Percentiles rank a stretch among this genome's conserved stretches.
Conservation (phyloP, 2,888 invertebrate species). For the Parascotia fuliginaria region DNA sequence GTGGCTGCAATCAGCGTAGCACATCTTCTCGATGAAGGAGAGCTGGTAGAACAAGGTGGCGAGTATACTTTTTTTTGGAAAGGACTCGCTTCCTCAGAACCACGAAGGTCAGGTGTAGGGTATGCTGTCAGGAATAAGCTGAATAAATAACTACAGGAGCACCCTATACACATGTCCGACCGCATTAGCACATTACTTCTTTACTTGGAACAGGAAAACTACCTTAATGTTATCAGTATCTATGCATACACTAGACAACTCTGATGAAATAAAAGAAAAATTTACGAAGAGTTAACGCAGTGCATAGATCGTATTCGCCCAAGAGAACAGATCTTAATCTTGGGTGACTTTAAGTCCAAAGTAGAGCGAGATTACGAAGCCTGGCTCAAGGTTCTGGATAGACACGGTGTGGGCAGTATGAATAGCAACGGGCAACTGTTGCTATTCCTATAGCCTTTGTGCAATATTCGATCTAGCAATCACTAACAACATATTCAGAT, state of each 20-base stretch:
- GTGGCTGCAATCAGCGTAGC: too few relatives aligned
- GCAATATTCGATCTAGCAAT: constrained; percentile 28
- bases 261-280: not conserved
- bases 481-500: constrained; percentile 39
- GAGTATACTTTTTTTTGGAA: too few relatives aligned
- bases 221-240: not conserved
- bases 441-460: constrained; percentile 35
- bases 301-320: not conserved
- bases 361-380: not conserved
- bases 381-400: constrained; percentile 22
- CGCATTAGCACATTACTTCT: not conserved
- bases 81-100: too few relatives aligned
- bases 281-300: not conserved
- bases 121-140: too few relatives aligned
- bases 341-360: not conserved
- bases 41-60: too few relatives aligned
- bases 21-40: too few relatives aligned
- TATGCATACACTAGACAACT: not conserved
- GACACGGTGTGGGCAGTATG: constrained; percentile 16
- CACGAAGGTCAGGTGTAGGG: too few relatives aligned
- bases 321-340: not conserved
- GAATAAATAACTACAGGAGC: too few relatives aligned
- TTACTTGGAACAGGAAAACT: not conserved
- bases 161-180: not conserved
- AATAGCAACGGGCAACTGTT: constrained; percentile 36